These are phyloP conservation scores for Tetragnatha montana DNA, from an alignment of 2,888 invertebrate genomes.

Conservation along the genomic window DNA sequence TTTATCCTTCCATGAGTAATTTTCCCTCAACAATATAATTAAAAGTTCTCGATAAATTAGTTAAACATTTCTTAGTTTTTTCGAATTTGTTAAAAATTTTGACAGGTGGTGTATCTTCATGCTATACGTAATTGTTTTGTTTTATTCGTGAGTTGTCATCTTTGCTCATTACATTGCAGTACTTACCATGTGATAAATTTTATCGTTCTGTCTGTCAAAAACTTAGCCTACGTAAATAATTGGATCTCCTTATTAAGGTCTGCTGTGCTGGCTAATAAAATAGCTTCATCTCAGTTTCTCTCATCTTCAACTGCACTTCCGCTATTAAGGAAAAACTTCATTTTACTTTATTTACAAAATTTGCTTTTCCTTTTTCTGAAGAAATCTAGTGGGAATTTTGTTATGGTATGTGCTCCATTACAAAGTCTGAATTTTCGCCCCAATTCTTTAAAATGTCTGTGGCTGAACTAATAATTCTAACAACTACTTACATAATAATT, in stretches of 20 bases:
- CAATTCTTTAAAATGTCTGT: too few species aligned
- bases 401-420: too few species aligned
- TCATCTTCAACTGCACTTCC: too few species aligned
- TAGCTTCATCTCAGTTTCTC: too few species aligned
- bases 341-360: too few species aligned
- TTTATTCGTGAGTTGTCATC: conserved; percentile 25
- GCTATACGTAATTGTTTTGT: background rate
- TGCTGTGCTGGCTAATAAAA: background rate
- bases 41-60: background rate
- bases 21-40: background rate
- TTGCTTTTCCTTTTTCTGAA: too few species aligned
- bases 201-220: conserved; percentile 6
- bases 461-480: too few species aligned
- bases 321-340: too few species aligned
- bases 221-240: background rate
- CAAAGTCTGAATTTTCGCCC: too few species aligned
- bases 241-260: background rate
- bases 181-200: conserved; percentile 37
- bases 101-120: conserved; percentile 38
- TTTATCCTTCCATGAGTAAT: background rate
- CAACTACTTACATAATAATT: too few species aligned
- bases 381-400: too few species aligned
- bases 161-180: background rate
- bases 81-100: background rate
- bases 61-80: background rate